Percentiles rank a stretch among this genome's conserved stretches.
Evolutionary conservation across 2,113 vertebrate species (phyloP).

Genomic region (Petromus typicus): DNA sequence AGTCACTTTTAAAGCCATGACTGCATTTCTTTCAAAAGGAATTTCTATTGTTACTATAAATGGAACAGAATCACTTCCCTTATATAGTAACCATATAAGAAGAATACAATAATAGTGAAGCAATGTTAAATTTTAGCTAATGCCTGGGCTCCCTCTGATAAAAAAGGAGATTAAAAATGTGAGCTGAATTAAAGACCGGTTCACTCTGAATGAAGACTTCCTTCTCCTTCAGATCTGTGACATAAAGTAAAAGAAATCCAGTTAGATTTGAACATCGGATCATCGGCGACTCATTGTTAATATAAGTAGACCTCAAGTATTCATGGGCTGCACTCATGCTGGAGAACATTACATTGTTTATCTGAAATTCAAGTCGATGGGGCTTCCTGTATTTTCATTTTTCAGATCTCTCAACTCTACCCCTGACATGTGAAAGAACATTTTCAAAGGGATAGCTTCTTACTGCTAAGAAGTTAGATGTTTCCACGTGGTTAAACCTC

Average conservation of each 20-base stretch:
- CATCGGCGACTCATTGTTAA: background rate
- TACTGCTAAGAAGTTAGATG: background rate
- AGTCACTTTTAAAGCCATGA: slow-evolving; percentile 25
- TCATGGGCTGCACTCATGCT: background rate
- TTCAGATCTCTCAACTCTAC: background rate
- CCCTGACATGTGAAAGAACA: background rate
- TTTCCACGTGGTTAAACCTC: slow-evolving; percentile 1
- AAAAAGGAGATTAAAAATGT: background rate
- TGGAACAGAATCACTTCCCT: background rate
- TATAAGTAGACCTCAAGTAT: slow-evolving; percentile 1
- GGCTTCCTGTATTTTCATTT: background rate
- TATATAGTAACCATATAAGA: background rate
- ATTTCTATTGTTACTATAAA: slow-evolving; percentile 27
- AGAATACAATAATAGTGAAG: background rate
- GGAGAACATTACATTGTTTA: background rate
- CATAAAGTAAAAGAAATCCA: background rate
- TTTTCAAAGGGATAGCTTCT: slow-evolving; percentile 37
- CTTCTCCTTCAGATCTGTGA: background rate
- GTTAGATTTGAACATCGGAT: background rate
- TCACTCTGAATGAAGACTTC: background rate
- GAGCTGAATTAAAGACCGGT: background rate
- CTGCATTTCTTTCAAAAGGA: slow-evolving; percentile 56
- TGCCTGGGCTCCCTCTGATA: background rate
- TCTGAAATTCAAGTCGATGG: slow-evolving; percentile 34
- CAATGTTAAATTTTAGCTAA: background rate